These are phyloP conservation scores for Antitype chi DNA, from an alignment of 2,888 invertebrate species.

Conservation along the genomic window DNA sequence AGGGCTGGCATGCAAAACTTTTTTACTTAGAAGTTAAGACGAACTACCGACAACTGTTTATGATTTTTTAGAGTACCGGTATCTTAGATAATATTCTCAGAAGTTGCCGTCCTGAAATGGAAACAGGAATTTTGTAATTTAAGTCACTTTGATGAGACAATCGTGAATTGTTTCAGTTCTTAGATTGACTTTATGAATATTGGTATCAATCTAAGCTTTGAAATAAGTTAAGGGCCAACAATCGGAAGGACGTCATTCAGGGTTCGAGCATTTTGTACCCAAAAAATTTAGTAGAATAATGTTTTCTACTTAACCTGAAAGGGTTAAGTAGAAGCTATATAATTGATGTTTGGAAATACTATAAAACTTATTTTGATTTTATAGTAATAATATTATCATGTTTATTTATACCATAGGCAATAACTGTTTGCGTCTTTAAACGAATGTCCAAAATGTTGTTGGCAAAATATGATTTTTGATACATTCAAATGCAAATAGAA, in stretches of 20 bases:
- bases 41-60: constrained; percentile 46
- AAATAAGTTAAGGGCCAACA: neutral
- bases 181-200: constrained; percentile 4
- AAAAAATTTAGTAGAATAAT: too few species aligned
- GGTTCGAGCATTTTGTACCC: too few species aligned
- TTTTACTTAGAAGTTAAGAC: constrained; percentile 32
- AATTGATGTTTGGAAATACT: too few species aligned
- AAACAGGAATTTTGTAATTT: constrained; percentile 10
- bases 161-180: constrained; percentile 2
- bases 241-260: neutral
- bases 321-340: too few species aligned
- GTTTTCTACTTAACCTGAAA: too few species aligned
- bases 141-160: constrained; percentile 2
- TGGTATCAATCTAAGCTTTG: neutral
- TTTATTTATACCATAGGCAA: too few species aligned
- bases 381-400: too few species aligned
- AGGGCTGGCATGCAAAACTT: constrained; percentile 60
- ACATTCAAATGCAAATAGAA: too few species aligned
- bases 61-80: constrained; percentile 26
- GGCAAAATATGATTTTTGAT: too few species aligned
- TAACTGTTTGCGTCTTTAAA: too few species aligned
- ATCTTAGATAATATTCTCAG: constrained; percentile 14
- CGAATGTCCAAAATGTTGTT: too few species aligned
- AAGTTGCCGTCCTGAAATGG: neutral
- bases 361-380: too few species aligned